Evolutionary conservation across 2,888 invertebrate species (phyloP).

Genomic region (Watsonalla binaria): DNA sequence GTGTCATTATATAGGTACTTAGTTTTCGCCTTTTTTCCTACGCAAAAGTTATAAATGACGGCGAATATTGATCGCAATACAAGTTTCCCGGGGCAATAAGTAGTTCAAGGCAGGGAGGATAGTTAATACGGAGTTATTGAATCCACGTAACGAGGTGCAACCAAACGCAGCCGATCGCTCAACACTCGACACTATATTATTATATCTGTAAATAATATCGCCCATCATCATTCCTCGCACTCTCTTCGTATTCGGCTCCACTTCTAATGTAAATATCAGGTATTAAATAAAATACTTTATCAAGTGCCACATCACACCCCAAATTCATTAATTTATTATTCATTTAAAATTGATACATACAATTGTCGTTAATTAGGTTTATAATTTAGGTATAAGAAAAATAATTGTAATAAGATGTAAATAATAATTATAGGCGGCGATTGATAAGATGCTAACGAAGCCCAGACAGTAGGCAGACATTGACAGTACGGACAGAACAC

Average conservation of each 20-base stretch:
- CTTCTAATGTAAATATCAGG: slow-evolving; percentile 52
- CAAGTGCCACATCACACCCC: slow-evolving; percentile 61
- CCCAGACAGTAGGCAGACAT: slow-evolving; percentile 12
- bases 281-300: slow-evolving; percentile 29
- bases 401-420: slow-evolving; percentile 64
- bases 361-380: slow-evolving; percentile 69
- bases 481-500: not conserved
- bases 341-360: slow-evolving; percentile 61
- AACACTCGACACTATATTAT: slow-evolving; percentile 36
- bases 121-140: slow-evolving; percentile 14
- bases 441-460: slow-evolving; percentile 28
- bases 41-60: not conserved
- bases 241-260: slow-evolving; percentile 28
- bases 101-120: not conserved
- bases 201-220: slow-evolving; percentile 58
- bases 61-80: not conserved
- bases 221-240: slow-evolving; percentile 32
- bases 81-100: not conserved
- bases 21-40: not conserved
- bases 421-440: slow-evolving; percentile 51
- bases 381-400: slow-evolving; percentile 57
- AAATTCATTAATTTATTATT: slow-evolving; percentile 77
- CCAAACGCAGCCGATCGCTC: slow-evolving; percentile 55
- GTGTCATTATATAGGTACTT: not conserved
- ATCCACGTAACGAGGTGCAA: slow-evolving; percentile 61